phyloP scores from a whole-genome alignment of 2,888 invertebrate genomes.

The Notodonta ziczac region DNA sequence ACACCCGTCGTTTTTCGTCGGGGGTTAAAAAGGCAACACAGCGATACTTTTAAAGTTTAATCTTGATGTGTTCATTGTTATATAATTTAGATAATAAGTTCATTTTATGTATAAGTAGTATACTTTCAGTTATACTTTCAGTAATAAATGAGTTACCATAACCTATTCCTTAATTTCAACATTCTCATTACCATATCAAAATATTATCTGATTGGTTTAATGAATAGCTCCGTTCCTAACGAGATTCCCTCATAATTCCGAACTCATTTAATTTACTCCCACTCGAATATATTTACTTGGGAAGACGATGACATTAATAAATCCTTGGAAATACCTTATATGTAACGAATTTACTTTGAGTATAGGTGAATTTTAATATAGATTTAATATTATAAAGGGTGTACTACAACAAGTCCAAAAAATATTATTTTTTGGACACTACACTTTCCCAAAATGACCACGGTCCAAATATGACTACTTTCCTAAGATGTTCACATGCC shows the following conservation, averaged over 20 bases:
- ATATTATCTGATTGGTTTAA: neutral
- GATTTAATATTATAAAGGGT: no score
- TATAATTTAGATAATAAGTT: constrained; percentile 4
- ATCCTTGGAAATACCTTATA: neutral
- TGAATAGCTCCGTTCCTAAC: neutral
- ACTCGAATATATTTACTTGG: neutral
- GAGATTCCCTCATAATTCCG: constrained; percentile 1
- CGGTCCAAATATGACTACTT: no score
- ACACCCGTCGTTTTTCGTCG: no score
- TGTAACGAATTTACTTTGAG: neutral
- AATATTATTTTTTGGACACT: no score
- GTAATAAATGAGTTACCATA: neutral
- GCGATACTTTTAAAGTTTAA: neutral
- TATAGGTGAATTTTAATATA: neutral
- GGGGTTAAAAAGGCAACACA: no score
- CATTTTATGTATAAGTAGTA: neutral
- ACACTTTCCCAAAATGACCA: no score
- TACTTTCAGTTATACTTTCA: neutral
- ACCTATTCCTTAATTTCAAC: no score
- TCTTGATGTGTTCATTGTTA: constrained; percentile 22
- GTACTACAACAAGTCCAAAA: no score
- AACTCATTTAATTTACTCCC: constrained; percentile 2
- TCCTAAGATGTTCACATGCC: no score
- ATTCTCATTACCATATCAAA: neutral
- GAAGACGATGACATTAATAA: neutral